Evolutionary conservation across 2,797 vertebrate genomes (phyloP).

Genomic region (Platyrinchus mystaceus): DNA sequence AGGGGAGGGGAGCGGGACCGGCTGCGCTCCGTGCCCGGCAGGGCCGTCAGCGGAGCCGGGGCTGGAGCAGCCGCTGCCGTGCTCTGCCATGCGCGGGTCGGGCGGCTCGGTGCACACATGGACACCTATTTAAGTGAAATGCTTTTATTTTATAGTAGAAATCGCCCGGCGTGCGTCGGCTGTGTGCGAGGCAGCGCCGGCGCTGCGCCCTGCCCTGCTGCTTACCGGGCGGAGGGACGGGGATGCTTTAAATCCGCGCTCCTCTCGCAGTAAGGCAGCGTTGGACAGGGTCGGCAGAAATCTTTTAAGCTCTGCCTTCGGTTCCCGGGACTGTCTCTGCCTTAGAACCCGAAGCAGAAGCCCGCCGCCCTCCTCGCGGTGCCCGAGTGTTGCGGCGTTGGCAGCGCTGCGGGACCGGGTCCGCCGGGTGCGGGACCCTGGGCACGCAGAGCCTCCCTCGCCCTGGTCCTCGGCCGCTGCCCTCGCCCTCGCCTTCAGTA

Average conservation of each 20-base stretch:
- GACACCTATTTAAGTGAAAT: background rate
- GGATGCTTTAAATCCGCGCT: background rate
- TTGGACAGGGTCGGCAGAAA: background rate
- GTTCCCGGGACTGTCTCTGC: background rate
- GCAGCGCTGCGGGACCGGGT: background rate
- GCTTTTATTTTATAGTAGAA: background rate
- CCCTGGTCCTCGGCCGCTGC: background rate
- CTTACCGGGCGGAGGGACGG: background rate
- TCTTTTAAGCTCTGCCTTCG: rapidly evolving
- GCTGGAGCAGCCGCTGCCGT: background rate
- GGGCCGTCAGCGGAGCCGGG: background rate
- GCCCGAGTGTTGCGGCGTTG: background rate
- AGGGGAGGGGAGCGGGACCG: background rate
- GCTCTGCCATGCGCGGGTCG: background rate
- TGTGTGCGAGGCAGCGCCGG: background rate
- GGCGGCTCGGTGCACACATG: background rate
- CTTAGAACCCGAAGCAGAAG: background rate
- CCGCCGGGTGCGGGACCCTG: background rate
- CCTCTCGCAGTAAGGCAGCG: background rate
- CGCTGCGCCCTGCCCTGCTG: background rate
- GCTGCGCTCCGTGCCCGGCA: background rate
- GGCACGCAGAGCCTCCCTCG: background rate
- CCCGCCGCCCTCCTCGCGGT: no score
- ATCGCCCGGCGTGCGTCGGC: no score
- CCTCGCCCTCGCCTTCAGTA: background rate